These are phyloP conservation scores for Melolontha melolontha DNA, from an alignment of 2,888 invertebrate species.

Conservation along the genomic window DNA sequence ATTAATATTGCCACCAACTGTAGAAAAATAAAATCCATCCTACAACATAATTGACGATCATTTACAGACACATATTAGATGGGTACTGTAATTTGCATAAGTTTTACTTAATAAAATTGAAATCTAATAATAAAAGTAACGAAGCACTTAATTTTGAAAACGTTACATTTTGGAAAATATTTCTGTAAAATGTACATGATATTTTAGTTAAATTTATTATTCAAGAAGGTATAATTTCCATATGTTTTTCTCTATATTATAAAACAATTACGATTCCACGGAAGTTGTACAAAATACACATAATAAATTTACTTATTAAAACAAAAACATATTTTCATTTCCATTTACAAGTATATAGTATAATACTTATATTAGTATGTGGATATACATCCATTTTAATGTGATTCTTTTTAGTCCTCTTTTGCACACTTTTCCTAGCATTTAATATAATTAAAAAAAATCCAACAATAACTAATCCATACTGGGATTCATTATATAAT, in stretches of 20 bases:
- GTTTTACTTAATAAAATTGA: too few relatives aligned
- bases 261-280: slow-evolving; percentile 20
- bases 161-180: neutral
- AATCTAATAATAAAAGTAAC: too few relatives aligned
- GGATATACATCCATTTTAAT: slow-evolving; percentile 3
- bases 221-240: too few relatives aligned
- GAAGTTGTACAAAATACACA: slow-evolving; percentile 31
- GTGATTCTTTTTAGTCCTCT: slow-evolving; percentile 1
- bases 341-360: slow-evolving; percentile 8
- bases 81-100: too few relatives aligned
- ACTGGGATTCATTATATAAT: slow-evolving; percentile 45
- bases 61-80: too few relatives aligned
- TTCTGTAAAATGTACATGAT: neutral
- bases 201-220: too few relatives aligned
- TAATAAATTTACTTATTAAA: neutral
- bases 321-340: slow-evolving; percentile 1
- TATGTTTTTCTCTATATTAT: neutral
- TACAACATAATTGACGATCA: too few relatives aligned
- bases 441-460: slow-evolving; percentile 35
- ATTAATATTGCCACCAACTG: too few relatives aligned
- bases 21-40: too few relatives aligned
- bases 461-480: slow-evolving; percentile 44
- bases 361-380: slow-evolving; percentile 6
- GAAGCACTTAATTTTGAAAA: slow-evolving; percentile 14
- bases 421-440: slow-evolving; percentile 31